These are phyloP conservation scores for Synergus itoensis DNA, from an alignment of 2,888 invertebrate genomes.

Conservation along the genomic window DNA sequence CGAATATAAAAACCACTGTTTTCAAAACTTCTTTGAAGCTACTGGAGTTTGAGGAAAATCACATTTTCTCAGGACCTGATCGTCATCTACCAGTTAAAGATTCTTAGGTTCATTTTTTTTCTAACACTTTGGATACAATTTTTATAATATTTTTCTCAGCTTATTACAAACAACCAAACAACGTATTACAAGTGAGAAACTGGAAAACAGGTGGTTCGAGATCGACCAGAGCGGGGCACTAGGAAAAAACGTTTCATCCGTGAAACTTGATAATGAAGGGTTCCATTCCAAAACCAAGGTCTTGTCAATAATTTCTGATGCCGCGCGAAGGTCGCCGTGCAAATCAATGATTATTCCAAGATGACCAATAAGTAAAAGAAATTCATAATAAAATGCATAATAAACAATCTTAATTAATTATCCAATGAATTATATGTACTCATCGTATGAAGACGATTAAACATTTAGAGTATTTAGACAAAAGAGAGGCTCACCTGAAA, in stretches of 20 bases:
- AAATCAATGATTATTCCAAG: constrained; percentile 5
- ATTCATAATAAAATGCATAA: not conserved
- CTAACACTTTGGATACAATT: no score
- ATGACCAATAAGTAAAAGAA: not conserved
- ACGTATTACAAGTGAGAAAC: no score
- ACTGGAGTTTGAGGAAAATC: not conserved
- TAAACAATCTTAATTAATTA: no score
- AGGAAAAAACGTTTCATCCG: not conserved
- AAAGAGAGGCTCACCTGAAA: no score
- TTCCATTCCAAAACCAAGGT: not conserved
- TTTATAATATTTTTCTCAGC: no score
- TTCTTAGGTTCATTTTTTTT: not conserved
- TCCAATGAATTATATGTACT: no score
- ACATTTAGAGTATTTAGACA: no score
- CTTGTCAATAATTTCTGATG: not conserved
- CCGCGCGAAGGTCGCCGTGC: not conserved
- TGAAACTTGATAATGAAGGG: constrained; percentile 23
- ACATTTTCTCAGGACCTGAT: not conserved
- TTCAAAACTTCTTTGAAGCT: not conserved
- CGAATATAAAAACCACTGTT: not conserved
- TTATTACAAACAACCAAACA: no score
- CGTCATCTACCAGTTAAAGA: not conserved
- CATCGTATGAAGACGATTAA: no score
- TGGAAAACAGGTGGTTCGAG: not conserved
- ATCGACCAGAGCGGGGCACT: not conserved